Base-by-base conservation (phyloP, 2,888 invertebrate species). In the Thysanoteuthis rhombus region DNA sequence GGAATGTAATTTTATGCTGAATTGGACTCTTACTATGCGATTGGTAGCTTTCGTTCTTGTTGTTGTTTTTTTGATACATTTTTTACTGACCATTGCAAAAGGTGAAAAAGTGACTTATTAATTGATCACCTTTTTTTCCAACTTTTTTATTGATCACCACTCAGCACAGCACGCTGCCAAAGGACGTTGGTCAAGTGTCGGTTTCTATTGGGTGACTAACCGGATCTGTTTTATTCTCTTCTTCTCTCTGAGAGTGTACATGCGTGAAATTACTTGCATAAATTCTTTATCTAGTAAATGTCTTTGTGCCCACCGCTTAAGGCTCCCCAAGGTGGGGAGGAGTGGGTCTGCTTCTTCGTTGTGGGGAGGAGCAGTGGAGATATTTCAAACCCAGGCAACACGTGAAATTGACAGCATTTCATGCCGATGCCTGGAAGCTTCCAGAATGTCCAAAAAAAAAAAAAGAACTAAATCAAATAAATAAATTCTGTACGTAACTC, bases 401-500 rank as follows among this genome's bases (percentile, higher is more conserved):
- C 75, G n/a, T 75, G 75, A 75, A 75, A 75, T n/a, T 75, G 75
- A 75, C 75, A 75, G n/a, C n/a, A 75, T 75, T 75, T 75, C n/a
- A 75, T 10, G n/a, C n/a, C n/a, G n/a, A 75, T 75, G 75, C 75
- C 75, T 75, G n/a, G 75, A 75, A 75, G 75, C 12, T 75, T 75
- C 75, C 75, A 75, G 75, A n/a, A 75, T n/a, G 75, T 75, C 75
- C 75, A 75, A 36, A 75, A 75, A n/a, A 10, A 75, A 75, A 75
- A 36, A 75, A n/a, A n/a, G n/a, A n/a, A n/a, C n/a, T n/a, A n/a
- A n/a, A n/a, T n/a, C 22, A 75, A n/a, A 36, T 0, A 52, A 52
- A 25, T 25, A 52, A 52, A 52, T 52, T 52, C 52, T 22, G 36
- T 75, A 75, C 75, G 12, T 75, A 75, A n/a, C 75, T n/a, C 16